Base-by-base conservation (phyloP, 1,140 invertebrate genomes). In the Anoplolepis gracilipes region DNA sequence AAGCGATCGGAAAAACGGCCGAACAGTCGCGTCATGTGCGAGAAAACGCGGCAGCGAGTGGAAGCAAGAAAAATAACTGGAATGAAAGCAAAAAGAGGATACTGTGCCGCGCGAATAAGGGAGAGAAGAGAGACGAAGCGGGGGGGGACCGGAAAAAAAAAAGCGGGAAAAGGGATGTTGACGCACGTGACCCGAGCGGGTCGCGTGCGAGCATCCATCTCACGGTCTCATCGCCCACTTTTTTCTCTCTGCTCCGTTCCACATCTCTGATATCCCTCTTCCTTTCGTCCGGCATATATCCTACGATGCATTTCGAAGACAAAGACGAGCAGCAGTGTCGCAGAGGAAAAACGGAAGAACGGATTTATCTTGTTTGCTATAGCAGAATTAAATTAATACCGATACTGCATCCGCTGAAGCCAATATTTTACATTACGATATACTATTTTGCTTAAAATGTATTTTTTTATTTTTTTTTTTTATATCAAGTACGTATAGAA, bases 151-250 rank as follows among this genome's bases (percentile, higher is more conserved):
- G n/a, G n/a, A n/a, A n/a, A 39, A 13, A 61, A 39, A 61, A 78
- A 46, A 78, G 33, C 62, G 73, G 59, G 46, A 30, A 64, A 81
- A 79, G 67, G 61, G 76, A 76, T 72, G 86, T 86, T 85, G 85
- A 86, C 79, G 85, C 85, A 75, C 85, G 85, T 86, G 85, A 85
- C 85, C 85, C 85, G 46, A 57, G 61, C 73, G 78, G 78, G 59
- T 84, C 81, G 81, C 81, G 73, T 85, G 55, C 79, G 79, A 77
- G 55, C 79, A 53, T 62, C 79, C 30, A 39, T 85, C 67, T 64
- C 70, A 77, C 76, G 16, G 25, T 49, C 77, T 77, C 67, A 69
- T 53, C 39, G 69, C 69, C 69, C 28, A 77, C 78, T 69, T 82
- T 81, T 62, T 85, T 65, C 64, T 22, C 72, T 46, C 65, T 53